Base-by-base conservation (phyloP, 2,113 vertebrate species). In the Limnothrissa miodon region DNA sequence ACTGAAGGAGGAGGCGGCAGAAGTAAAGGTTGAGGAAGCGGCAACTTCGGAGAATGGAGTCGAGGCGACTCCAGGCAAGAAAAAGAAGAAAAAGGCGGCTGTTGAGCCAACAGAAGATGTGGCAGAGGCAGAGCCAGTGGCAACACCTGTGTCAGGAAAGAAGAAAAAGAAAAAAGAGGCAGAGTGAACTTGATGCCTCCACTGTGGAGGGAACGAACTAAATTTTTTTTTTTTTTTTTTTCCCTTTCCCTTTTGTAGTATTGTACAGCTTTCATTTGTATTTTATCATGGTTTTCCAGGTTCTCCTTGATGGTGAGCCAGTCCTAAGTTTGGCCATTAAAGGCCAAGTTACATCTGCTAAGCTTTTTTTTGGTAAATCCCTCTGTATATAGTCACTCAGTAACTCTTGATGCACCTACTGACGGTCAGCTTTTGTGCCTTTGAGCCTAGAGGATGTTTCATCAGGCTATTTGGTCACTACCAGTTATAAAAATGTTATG, bases 81-180 rank as follows among this genome's bases (percentile, higher is more conserved):
- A 96, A 92, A 94, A 96, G 89, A 94, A 93, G 87, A 94, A 94
- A 92, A 92, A 86, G 79, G 48, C 33, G 90, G 89, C 0, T 4
- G 66, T 83, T 0, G 89, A 88, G 0, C 74, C 44, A 0, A 13
- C 11, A 11, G 29, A 74, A 74, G 66, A 74, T 2, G 36, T 33
- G 36, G 29, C 66, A 74, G 91, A 90, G 59, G 29, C 66, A 74
- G 91, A 90, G 59, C 81, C 85, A 5, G 82, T 83, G 33, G 39
- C 70, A 11, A 87, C 89, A 11, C 66, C 66, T 17, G 33, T 74
- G 15, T 80, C 80, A 21, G 85, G 53, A 42, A 86, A 93, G 48
- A 93, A 91, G 82, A 93, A 92, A 23, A 93, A 93, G 83, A 94
- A 92, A 19, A 94, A 92, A 10, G 3, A 25, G 5, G 78, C 79